phyloP scores from a whole-genome alignment of 1,140 invertebrate species.

The Catajapyx aquilonaris region DNA sequence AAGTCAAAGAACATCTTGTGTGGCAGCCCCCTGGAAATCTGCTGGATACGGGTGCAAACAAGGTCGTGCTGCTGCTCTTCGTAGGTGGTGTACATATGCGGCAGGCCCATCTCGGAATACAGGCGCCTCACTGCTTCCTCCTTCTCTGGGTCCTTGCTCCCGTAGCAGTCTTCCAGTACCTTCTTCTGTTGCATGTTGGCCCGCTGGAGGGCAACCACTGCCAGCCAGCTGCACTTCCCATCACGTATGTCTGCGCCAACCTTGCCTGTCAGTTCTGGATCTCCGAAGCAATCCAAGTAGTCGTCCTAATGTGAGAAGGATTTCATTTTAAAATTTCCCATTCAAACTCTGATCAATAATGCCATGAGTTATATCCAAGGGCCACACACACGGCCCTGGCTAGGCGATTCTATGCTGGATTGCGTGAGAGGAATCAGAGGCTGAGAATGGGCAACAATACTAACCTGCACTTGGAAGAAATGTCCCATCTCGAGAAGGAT shows the following conservation, averaged over 20 bases:
- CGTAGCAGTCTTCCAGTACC: constrained; percentile 65
- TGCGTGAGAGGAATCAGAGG: no score
- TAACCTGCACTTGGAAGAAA: constrained; percentile 82
- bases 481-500: constrained; percentile 90
- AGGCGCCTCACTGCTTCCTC: constrained; percentile 50
- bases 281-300: constrained; percentile 82
- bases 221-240: constrained; percentile 14
- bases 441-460: no score
- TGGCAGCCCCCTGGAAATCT: constrained; percentile 58
- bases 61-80: constrained; percentile 70
- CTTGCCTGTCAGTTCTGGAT: constrained; percentile 68
- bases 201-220: constrained; percentile 66
- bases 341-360: constrained; percentile 1
- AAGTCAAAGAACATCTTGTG: constrained; percentile 64
- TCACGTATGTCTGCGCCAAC: constrained; percentile 26
- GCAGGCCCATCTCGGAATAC: constrained; percentile 57
- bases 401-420: no score
- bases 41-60: constrained; percentile 62
- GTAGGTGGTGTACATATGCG: constrained; percentile 53
- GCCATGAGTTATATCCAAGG: no score
- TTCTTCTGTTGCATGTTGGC: constrained; percentile 47
- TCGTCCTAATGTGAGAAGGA: constrained; percentile 46
- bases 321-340: not conserved
- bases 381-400: no score
- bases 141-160: constrained; percentile 38